Percentiles rank a stretch among this genome's conserved stretches.
These are phyloP conservation scores for Propsilocerus akamusi DNA, from an alignment of 1,140 invertebrate genomes.

Conservation along the genomic window DNA sequence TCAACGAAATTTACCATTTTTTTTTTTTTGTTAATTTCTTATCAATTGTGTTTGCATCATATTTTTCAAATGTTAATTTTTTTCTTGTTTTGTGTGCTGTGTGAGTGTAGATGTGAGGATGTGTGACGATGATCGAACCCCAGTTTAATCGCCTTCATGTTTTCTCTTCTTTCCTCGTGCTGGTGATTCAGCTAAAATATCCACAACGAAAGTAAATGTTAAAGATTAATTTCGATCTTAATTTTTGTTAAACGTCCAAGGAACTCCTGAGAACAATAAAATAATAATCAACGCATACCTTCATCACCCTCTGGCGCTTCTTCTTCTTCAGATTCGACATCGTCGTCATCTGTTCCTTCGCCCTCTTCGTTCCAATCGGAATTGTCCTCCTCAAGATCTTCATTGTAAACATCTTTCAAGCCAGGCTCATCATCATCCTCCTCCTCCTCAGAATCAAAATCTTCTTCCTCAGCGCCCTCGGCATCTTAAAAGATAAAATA, in stretches of 20 bases:
- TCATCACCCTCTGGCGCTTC: slow-evolving; percentile 33
- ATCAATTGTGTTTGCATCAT: too few species aligned
- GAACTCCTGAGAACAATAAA: neutral
- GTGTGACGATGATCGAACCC: neutral
- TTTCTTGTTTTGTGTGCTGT: too few species aligned
- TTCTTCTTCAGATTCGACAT: slow-evolving; percentile 36
- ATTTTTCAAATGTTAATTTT: too few species aligned
- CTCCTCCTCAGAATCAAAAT: slow-evolving; percentile 12
- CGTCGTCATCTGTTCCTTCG: slow-evolving; percentile 40
- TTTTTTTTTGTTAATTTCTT: too few species aligned
- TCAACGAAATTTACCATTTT: neutral
- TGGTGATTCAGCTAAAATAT: slow-evolving; percentile 25
- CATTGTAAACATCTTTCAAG: slow-evolving; percentile 15
- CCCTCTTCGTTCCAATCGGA: slow-evolving; percentile 22
- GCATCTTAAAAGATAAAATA: slow-evolving; percentile 9
- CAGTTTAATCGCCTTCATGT: slow-evolving; percentile 34
- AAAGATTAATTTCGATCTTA: slow-evolving; percentile 5
- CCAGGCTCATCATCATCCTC: slow-evolving; percentile 7
- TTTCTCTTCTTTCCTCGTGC: slow-evolving; percentile 52
- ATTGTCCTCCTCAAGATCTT: slow-evolving; percentile 23
- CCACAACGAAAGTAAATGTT: slow-evolving; percentile 3
- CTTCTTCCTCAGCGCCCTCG: slow-evolving; percentile 13
- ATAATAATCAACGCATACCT: slow-evolving; percentile 11
- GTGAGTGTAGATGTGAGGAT: neutral
- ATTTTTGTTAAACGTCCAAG: neutral